Evolutionary conservation across 2,113 vertebrate species (phyloP).

Genomic region (Takifugu flavidus): DNA sequence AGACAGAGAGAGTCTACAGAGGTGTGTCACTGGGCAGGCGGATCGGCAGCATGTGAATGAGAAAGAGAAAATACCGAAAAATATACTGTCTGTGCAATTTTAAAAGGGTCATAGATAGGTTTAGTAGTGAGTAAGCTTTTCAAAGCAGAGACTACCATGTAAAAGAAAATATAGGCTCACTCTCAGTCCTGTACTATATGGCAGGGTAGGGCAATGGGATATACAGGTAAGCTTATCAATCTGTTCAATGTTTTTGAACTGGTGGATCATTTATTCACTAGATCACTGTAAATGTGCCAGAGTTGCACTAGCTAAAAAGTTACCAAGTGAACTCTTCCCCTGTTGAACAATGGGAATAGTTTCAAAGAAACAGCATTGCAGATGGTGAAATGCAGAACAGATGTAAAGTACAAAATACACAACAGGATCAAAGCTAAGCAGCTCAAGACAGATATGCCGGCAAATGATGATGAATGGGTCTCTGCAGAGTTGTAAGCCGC

Average conservation of each 20-base stretch:
- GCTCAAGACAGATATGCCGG: conserved; percentile 90
- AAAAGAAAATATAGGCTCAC: conserved; percentile 55
- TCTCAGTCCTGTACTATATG: conserved; percentile 37
- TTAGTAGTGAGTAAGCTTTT: conserved; percentile 65
- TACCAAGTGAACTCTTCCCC: conserved; percentile 77
- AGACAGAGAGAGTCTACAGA: conserved; percentile 20
- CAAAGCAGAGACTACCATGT: conserved; percentile 61
- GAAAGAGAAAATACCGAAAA: conserved; percentile 36
- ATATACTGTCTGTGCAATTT: conserved; percentile 31
- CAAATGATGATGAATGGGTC: conserved; percentile 99
- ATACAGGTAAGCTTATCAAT: conserved; percentile 11
- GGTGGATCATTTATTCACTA: conserved; percentile 53
- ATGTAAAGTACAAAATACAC: conserved; percentile 98
- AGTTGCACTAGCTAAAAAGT: conserved; percentile 69
- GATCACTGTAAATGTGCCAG: conserved; percentile 56
- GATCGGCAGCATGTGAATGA: conserved; percentile 34
- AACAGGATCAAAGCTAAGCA: conserved; percentile 96
- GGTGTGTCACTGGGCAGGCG: conserved; percentile 37
- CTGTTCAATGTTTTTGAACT: conserved; percentile 50
- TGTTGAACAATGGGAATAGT: conserved; percentile 86
- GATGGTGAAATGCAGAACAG: conserved; percentile 98
- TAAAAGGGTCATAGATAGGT: conserved; percentile 45
- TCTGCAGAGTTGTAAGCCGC: conserved; percentile 89
- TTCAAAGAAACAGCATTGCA: conserved; percentile 90
- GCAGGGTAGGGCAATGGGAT: conserved; percentile 21